These are phyloP conservation scores for Garrulus glandarius DNA, from an alignment of 2,797 vertebrate species.

Conservation along the genomic window DNA sequence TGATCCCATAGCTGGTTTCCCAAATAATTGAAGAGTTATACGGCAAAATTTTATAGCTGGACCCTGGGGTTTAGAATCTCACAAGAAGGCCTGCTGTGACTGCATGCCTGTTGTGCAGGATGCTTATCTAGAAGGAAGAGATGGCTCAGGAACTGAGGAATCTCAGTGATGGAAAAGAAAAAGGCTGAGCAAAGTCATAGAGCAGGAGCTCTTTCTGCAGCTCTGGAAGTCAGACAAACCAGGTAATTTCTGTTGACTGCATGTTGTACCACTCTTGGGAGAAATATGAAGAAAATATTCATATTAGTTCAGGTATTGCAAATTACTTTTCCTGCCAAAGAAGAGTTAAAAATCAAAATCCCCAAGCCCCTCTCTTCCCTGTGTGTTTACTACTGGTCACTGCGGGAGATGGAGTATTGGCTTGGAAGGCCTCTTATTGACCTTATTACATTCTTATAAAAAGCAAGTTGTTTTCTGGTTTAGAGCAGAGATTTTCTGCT, in stretches of 20 bases:
- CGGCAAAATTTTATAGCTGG: not conserved
- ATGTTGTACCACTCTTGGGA: not conserved
- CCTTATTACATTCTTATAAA: constrained; percentile 24
- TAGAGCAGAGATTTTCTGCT: constrained; percentile 29
- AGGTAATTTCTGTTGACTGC: not conserved
- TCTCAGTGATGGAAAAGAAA: not conserved
- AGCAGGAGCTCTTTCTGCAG: not conserved
- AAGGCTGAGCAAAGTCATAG: not conserved
- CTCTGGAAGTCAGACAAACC: not conserved
- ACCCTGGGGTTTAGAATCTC: not conserved
- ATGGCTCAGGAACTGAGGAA: not conserved
- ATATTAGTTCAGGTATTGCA: not conserved
- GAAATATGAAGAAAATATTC: not conserved
- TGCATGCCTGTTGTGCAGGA: not conserved
- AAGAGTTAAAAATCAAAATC: not conserved
- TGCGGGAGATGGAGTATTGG: not conserved
- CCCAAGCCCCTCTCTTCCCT: not conserved
- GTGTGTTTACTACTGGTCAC: constrained; percentile 12
- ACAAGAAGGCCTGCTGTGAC: not conserved
- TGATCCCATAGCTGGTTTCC: not conserved
- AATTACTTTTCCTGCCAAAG: not conserved
- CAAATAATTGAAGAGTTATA: not conserved
- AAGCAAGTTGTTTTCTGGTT: constrained; percentile 45
- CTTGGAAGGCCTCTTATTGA: constrained; percentile 32
- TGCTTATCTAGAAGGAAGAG: not conserved